Conservation (phyloP, 2,113 vertebrate species). For the Tyto alba region DNA sequence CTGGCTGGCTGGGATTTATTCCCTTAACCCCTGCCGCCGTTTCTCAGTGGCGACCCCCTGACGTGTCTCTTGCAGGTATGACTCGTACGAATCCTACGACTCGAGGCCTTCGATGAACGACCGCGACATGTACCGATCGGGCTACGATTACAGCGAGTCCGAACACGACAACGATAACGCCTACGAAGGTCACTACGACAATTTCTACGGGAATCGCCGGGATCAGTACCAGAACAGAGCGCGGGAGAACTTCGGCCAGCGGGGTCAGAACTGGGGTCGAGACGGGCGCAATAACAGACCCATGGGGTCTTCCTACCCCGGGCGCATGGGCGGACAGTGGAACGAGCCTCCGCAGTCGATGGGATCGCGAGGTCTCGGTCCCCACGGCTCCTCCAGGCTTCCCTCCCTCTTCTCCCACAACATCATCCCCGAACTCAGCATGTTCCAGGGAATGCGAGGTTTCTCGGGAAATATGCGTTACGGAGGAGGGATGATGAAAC, state of each 20-base stretch:
- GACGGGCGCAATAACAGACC: slow-evolving; percentile 61
- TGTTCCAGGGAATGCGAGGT: slow-evolving; percentile 82
- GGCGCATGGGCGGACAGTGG: slow-evolving; percentile 77
- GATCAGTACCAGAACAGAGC: slow-evolving; percentile 77
- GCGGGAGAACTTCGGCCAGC: slow-evolving; percentile 79
- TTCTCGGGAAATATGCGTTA: slow-evolving; percentile 81
- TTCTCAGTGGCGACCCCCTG: slow-evolving; percentile 46
- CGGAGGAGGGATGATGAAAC: slow-evolving; percentile 83
- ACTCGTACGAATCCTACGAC: slow-evolving; percentile 90
- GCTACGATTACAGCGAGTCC: slow-evolving; percentile 84
- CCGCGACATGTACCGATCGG: slow-evolving; percentile 86
- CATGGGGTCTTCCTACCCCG: slow-evolving; percentile 56
- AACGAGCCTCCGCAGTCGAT: slow-evolving; percentile 71
- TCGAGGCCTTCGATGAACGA: slow-evolving; percentile 79
- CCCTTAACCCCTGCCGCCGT: no score
- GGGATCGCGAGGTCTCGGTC: slow-evolving; percentile 74
- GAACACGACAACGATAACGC: slow-evolving; percentile 76
- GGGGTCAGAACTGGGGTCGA: slow-evolving; percentile 76
- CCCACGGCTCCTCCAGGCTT: slow-evolving; percentile 81
- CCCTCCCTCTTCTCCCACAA: slow-evolving; percentile 92
- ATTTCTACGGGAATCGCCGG: slow-evolving; percentile 78
- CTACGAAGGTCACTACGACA: slow-evolving; percentile 82
- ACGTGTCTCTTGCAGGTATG: slow-evolving; percentile 77
- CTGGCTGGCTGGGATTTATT: not conserved
- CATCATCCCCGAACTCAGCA: slow-evolving; percentile 76